phyloP scores from a whole-genome alignment of 2,888 invertebrate genomes.

The Hemaris fuciformis region DNA sequence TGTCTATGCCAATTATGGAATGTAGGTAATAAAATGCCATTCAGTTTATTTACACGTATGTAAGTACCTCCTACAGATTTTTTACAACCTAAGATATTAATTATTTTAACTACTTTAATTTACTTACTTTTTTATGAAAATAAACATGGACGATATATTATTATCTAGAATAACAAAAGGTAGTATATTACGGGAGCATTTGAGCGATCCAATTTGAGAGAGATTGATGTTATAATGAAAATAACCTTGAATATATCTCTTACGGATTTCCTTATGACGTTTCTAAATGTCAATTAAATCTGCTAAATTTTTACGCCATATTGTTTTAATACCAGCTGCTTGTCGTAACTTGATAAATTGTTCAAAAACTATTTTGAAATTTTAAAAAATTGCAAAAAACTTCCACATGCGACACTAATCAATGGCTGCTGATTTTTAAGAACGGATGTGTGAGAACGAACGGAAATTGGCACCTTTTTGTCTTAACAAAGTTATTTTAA shows the following conservation, averaged over 20 bases:
- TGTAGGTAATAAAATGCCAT: too few relatives aligned
- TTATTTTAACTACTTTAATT: too few relatives aligned
- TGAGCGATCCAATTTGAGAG: too few relatives aligned
- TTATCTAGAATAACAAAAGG: too few relatives aligned
- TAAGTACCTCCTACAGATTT: too few relatives aligned
- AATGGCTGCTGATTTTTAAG: slow-evolving; percentile 71
- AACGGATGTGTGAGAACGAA: slow-evolving; percentile 70
- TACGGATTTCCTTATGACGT: not conserved
- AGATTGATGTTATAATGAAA: too few relatives aligned
- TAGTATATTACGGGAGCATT: too few relatives aligned
- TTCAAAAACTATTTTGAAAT: slow-evolving; percentile 52
- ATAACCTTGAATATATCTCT: not conserved
- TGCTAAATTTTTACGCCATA: not conserved
- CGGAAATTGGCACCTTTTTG: slow-evolving; percentile 80
- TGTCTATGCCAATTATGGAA: too few relatives aligned
- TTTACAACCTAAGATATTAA: too few relatives aligned
- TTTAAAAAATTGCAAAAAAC: slow-evolving; percentile 66
- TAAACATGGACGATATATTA: too few relatives aligned
- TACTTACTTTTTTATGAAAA: too few relatives aligned
- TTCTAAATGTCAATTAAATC: not conserved
- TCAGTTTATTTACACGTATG: too few relatives aligned
- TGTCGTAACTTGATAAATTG: slow-evolving; percentile 67
- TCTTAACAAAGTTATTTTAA: slow-evolving; percentile 29
- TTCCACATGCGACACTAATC: slow-evolving; percentile 72
- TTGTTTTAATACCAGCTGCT: slow-evolving; percentile 58